Conservation (phyloP, 2,888 invertebrate species). For the Tolmerus cingulatus region DNA sequence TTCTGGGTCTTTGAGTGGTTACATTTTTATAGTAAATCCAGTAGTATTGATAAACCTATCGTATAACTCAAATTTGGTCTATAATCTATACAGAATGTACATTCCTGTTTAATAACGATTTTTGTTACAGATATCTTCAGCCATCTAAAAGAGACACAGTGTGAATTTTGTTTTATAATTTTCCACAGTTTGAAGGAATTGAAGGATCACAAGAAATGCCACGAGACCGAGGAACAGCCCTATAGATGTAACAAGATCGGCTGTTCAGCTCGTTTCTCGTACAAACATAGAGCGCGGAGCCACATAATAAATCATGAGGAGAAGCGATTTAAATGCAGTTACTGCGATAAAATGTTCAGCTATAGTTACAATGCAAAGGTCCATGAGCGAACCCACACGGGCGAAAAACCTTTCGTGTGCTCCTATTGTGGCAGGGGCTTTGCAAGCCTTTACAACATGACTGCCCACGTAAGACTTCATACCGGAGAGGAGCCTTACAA, state of each 20-base stretch:
- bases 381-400: not conserved
- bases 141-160: constrained; percentile 44
- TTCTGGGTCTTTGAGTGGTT: too few relatives aligned
- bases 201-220: constrained; percentile 34
- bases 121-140: constrained; percentile 45
- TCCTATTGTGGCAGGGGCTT: not conserved
- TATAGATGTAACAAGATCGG: constrained; percentile 45
- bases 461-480: not conserved
- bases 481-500: not conserved
- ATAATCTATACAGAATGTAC: not conserved
- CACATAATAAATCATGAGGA: not conserved
- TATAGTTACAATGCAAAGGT: not conserved
- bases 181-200: constrained; percentile 8
- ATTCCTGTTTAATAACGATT: not conserved
- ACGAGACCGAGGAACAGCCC: constrained; percentile 46
- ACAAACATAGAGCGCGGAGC: not conserved
- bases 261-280: constrained; percentile 42
- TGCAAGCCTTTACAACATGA: not conserved
- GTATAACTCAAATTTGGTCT: too few relatives aligned
- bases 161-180: constrained; percentile 46
- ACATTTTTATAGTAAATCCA: too few relatives aligned
- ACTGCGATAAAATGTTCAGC: not conserved
- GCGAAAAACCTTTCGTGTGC: not conserved
- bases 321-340: not conserved
- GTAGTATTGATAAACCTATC: too few relatives aligned